Evolutionary conservation across 1,140 invertebrate species (phyloP).

Genomic region (Trachymyrmex cornetzi): DNA sequence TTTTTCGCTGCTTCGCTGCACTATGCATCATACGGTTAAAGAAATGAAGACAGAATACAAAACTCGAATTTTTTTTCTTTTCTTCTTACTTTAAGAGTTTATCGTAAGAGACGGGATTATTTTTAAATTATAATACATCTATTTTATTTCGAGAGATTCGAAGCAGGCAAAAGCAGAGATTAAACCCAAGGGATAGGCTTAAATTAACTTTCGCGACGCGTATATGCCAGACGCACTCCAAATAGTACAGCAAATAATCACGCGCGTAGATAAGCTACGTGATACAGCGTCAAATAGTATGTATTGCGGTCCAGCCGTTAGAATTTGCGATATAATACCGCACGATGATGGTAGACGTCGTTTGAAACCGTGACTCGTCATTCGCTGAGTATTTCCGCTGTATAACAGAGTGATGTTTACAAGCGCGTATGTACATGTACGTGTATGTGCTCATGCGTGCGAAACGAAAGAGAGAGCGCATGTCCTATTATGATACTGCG

Average conservation of each 20-base stretch:
- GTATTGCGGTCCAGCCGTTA: constrained; percentile 48
- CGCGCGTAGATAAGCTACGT: constrained; percentile 36
- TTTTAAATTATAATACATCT: not conserved
- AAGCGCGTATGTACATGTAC: not conserved
- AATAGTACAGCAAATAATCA: constrained; percentile 46
- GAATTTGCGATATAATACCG: constrained; percentile 30
- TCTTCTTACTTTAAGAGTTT: not conserved
- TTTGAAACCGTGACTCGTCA: constrained; percentile 68
- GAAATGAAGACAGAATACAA: not conserved
- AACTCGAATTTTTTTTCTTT: not conserved
- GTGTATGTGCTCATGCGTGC: not conserved
- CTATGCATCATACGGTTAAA: not conserved
- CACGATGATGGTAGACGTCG: constrained; percentile 17
- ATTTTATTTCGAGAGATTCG: not conserved
- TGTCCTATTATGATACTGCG: constrained; percentile 11
- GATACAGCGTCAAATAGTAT: constrained; percentile 21
- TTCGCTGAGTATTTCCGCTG: constrained; percentile 52
- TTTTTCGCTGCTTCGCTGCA: not conserved
- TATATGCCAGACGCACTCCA: constrained; percentile 15
- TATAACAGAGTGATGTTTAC: constrained; percentile 29
- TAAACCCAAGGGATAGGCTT: not conserved
- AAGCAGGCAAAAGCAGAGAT: not conserved
- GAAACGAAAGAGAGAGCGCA: not conserved
- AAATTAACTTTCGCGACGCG: not conserved
- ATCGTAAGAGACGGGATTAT: not conserved